Evolutionary conservation across 2,797 vertebrate species (phyloP), one percentile per base, ranked within the genome.

Genomic region (Ataeniobius toweri): DNA sequence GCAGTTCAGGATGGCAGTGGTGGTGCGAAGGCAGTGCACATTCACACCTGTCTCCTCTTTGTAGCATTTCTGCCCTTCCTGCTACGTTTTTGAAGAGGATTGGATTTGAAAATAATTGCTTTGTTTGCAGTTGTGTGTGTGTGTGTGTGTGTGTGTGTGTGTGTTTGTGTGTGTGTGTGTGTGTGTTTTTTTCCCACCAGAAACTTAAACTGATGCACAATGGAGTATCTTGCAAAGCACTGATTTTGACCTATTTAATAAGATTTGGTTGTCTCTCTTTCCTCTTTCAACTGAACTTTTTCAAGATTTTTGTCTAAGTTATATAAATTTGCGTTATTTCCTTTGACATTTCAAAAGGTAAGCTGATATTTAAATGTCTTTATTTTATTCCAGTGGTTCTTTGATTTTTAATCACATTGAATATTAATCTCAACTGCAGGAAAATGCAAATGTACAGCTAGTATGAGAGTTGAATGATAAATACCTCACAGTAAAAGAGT

Each of bases 1-100:
- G 97, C 98, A 84, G 97, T 98, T 90, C 98, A 98, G 77, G 97
- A 99, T 13, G 96, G 97, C 5, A 96, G 96, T 88, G 97, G 95
- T 0, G 95, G 95, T 0, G 95, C 96, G 0, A 94, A 94, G 82
- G 96, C 95, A 83, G 91, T 92, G 0, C 95, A 95, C 76, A 94
- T 96, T 24, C 94, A 96, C 84, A 90, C 95, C 93, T 97, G 96
- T 91, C 96, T 98, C 85, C 95, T 97, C 91, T 94, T 97, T 84
- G 50, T 96, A 70, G 88, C 96, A 83, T 81, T 97, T 46, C 94
- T 96, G 87, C 94, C 96, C 84, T 92, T 98, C 90, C 95, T 99
- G 94, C 95, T 97, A 91, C 93, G 94, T 94, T 97, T 98, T 98
- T 99, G 96, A 98, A 97, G 95, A 96, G 91, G 92, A 94, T 93